Evolutionary conservation across 2,888 invertebrate genomes (phyloP).

Genomic region (Neoaliturus tenellus): DNA sequence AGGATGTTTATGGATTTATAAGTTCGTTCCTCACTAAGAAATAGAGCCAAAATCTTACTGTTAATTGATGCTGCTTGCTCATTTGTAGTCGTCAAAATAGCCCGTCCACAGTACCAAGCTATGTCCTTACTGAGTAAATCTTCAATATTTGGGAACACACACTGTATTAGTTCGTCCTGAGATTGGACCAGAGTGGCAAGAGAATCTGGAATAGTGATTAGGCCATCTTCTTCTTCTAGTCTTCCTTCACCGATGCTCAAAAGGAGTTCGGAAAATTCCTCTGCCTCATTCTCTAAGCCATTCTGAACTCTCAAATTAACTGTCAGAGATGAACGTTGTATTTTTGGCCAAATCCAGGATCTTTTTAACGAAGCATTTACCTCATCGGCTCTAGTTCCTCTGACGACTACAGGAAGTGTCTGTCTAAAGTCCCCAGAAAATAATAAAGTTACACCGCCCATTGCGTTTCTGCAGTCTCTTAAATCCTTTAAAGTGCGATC

Average conservation of each 20-base stretch:
- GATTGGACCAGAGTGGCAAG: not conserved
- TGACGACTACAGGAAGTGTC: slow-evolving; percentile 26
- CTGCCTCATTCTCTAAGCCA: not conserved
- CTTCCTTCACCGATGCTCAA: not conserved
- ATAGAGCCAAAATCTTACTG: slow-evolving; percentile 26
- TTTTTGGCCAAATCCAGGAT: not conserved
- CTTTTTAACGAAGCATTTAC: not conserved
- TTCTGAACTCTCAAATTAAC: not conserved
- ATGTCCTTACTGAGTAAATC: not conserved
- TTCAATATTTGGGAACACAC: not conserved
- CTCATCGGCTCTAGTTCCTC: slow-evolving; percentile 38
- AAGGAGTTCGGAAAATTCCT: not conserved
- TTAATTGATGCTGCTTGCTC: slow-evolving; percentile 38
- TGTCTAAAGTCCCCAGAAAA: slow-evolving; percentile 19
- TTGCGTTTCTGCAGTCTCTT: not conserved
- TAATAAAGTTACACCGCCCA: not conserved
- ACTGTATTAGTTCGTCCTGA: not conserved
- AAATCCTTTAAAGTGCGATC: too few relatives aligned
- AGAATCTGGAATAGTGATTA: not conserved
- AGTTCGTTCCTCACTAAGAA: not conserved
- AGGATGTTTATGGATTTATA: slow-evolving; percentile 49
- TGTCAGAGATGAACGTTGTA: not conserved
- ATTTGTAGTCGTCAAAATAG: slow-evolving; percentile 37
- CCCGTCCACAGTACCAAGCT: not conserved
- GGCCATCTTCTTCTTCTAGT: not conserved